These are phyloP conservation scores for Pleuronectes platessa DNA, from an alignment of 2,113 vertebrate species.

Conservation along the genomic window DNA sequence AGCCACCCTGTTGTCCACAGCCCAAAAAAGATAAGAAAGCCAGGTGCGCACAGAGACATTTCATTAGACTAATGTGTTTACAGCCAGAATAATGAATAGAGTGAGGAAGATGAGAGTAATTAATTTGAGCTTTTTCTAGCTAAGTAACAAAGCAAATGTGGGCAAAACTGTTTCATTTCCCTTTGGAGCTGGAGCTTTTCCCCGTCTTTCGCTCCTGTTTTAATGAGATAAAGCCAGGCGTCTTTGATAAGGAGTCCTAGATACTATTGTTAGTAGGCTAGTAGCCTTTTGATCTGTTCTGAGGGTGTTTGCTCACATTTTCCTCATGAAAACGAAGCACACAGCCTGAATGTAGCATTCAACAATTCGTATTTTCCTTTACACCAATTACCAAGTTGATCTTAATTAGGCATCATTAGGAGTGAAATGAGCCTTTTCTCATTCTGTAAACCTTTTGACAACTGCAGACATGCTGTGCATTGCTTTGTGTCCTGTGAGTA, in stretches of 20 bases:
- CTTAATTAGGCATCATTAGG: neutral
- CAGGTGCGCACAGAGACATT: conserved; percentile 73
- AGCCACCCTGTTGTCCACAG: conserved; percentile 23
- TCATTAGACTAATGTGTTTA: conserved; percentile 78
- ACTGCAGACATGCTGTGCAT: neutral
- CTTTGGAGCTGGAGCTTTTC: conserved; percentile 48
- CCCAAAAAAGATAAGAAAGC: conserved; percentile 60
- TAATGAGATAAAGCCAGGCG: conserved; percentile 74
- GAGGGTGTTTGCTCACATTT: conserved; percentile 59
- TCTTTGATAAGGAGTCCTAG: conserved; percentile 72
- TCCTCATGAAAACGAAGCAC: conserved; percentile 31
- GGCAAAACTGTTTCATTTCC: conserved; percentile 79
- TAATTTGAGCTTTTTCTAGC: conserved; percentile 73
- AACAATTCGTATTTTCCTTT: neutral
- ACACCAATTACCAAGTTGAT: neutral
- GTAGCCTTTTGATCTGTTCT: conserved; percentile 74
- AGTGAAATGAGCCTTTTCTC: neutral
- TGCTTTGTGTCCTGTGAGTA: neutral
- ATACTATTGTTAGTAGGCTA: conserved; percentile 63
- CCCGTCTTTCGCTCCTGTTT: conserved; percentile 37
- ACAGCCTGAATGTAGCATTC: conserved; percentile 19
- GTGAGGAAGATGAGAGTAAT: conserved; percentile 72
- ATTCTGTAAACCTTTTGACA: neutral
- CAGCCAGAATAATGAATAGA: conserved; percentile 72
- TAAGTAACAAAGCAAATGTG: conserved; percentile 82